phyloP scores from a whole-genome alignment of 2,888 invertebrate species.

The Hymenopus coronatus region DNA sequence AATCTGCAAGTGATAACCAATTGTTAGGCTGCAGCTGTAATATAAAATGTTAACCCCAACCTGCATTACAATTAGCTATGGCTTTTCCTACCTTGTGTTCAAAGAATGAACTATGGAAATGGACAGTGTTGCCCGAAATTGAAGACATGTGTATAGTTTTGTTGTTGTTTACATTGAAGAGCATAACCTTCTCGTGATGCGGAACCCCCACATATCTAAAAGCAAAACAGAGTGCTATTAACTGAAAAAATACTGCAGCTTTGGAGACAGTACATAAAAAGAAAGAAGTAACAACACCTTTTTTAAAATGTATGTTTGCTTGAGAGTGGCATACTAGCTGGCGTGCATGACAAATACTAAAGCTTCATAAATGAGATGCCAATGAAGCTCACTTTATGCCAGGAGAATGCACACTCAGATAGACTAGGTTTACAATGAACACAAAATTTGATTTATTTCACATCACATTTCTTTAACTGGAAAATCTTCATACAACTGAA shows the following conservation, averaged over 20 bases:
- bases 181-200: constrained; percentile 78
- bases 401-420: background rate
- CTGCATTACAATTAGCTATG: background rate
- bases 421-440: background rate
- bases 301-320: background rate
- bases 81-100: constrained; percentile 77
- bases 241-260: constrained; percentile 22
- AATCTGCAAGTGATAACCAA: constrained; percentile 54
- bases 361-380: background rate
- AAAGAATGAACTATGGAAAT: constrained; percentile 97
- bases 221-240: constrained; percentile 34
- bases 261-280: constrained; percentile 19
- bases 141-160: constrained; percentile 88
- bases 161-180: constrained; percentile 83
- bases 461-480: too few relatives aligned
- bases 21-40: background rate
- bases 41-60: background rate
- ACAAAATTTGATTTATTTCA: too few relatives aligned
- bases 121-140: constrained; percentile 89
- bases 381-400: background rate
- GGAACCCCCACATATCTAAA: constrained; percentile 82
- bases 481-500: too few relatives aligned
- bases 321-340: background rate
- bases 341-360: background rate
- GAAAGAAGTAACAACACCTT: constrained; percentile 15